Base-by-base conservation (phyloP, 1,140 invertebrate species). In the Lasaia peninsularis region DNA sequence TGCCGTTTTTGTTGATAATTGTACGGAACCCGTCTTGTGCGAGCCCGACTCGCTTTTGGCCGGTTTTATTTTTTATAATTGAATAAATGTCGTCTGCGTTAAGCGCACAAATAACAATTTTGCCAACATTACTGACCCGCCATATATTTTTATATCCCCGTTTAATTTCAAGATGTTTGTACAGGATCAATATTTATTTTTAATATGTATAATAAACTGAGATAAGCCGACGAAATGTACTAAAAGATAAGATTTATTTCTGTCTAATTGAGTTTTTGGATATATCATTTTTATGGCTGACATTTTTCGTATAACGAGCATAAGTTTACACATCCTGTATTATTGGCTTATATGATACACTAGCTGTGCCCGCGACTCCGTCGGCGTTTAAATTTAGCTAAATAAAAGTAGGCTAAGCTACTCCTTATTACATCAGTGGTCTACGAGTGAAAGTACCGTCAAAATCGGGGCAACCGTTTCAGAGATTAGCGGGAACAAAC, bases 81-180 rank as follows among this genome's bases (percentile, higher is more conserved):
- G 8, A 28, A 28, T 28, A 28, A 28, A 28, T 28, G 8, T 7
- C 24, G 8, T 16, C 10, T 4, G 14, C 18, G 5, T 20, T 9
- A 18, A 3, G 8, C 18, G 16, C 9, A 18, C 7, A 20, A 44
- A 20, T 11, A 18, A 20, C 9, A 44, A 20, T 44, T 44, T 44
- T 5, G 16, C 18, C 18, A 9, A 44, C 6, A 44, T 44, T 18
- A 20, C 40, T 20, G 40, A 44, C 40, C 40, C 14, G 40, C 40
- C 18, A 44, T 20, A 44, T 44, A 44, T 18, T 44, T 44, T 44
- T 44, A 18, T 44, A 18, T 14, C 37, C 12, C 16, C 37, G 18
- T 20, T 44, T 44, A 44, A 44, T 44, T 44, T 44, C 37, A 44
- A 44, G 18, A 14, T 44, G 37, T 44, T 44, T 44, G 37, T 44